phyloP scores from a whole-genome alignment of 92 coral and sea anemone genomes.

The Heteractis magnifica region DNA sequence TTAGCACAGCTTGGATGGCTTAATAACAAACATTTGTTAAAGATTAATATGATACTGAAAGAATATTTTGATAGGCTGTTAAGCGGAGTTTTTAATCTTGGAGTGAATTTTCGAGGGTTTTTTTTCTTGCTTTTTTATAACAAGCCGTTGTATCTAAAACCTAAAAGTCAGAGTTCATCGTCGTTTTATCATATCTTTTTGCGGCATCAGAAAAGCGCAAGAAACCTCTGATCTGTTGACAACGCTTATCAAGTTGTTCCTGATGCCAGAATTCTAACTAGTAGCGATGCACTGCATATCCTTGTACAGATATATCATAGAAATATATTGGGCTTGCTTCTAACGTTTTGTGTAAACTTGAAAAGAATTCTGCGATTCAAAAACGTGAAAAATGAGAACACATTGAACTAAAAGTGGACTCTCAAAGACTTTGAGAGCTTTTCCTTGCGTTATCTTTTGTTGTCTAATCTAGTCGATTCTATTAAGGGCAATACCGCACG shows the following conservation, averaged over 20 bases:
- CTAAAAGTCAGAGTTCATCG: background rate
- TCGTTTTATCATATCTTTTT: background rate
- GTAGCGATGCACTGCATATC: background rate
- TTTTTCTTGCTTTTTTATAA: background rate
- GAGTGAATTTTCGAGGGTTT: background rate
- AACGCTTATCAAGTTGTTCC: background rate
- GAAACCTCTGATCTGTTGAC: background rate
- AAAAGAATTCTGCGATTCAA: background rate
- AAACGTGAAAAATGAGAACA: background rate
- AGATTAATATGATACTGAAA: background rate
- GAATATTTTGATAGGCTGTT: background rate
- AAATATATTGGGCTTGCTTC: background rate
- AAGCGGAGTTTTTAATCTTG: background rate
- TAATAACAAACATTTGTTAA: background rate
- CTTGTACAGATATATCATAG: background rate
- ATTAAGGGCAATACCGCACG: background rate
- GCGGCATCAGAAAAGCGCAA: background rate
- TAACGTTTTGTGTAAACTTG: background rate
- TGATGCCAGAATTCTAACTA: background rate
- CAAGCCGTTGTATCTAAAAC: background rate
- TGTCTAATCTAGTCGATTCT: background rate
- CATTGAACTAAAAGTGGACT: background rate
- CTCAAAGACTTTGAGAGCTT: background rate
- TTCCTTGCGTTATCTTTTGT: background rate
- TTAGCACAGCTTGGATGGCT: background rate